These are phyloP conservation scores for Biston stratarius DNA, from an alignment of 2,888 invertebrate genomes.

Conservation along the genomic window DNA sequence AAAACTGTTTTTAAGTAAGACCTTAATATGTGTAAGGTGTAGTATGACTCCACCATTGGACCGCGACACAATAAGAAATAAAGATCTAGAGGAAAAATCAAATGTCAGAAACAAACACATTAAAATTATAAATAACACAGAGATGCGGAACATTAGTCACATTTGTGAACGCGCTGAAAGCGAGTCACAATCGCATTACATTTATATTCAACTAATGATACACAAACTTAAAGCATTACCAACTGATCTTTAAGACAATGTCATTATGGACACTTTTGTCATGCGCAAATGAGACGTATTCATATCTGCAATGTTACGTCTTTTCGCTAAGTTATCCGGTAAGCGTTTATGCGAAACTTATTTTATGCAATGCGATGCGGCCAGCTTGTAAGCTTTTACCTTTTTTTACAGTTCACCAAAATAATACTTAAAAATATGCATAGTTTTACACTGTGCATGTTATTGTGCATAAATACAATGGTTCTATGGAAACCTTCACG, in stretches of 20 bases:
- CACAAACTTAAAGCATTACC: no score
- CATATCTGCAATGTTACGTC: no score
- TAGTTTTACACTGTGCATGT: constrained; percentile 62
- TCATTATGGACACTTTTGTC: no score
- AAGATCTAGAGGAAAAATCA: background rate
- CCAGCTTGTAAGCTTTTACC: background rate
- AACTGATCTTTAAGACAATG: no score
- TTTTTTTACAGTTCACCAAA: background rate
- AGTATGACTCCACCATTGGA: background rate
- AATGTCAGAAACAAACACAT: constrained; percentile 11
- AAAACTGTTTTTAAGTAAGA: no score
- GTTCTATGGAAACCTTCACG: background rate
- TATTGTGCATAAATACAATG: constrained; percentile 59
- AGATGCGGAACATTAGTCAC: background rate
- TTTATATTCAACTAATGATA: no score
- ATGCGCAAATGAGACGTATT: no score
- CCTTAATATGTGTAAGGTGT: background rate
- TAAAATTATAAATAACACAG: constrained; percentile 8
- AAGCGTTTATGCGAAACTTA: background rate
- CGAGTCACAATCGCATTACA: background rate
- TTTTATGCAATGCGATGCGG: background rate
- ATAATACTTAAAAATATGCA: constrained; percentile 48
- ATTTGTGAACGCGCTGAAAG: no score
- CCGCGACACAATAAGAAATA: background rate
- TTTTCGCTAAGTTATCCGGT: no score